Evolutionary conservation across 2,888 invertebrate genomes (phyloP).

Genomic region (Glyphotaelius pellucidus): DNA sequence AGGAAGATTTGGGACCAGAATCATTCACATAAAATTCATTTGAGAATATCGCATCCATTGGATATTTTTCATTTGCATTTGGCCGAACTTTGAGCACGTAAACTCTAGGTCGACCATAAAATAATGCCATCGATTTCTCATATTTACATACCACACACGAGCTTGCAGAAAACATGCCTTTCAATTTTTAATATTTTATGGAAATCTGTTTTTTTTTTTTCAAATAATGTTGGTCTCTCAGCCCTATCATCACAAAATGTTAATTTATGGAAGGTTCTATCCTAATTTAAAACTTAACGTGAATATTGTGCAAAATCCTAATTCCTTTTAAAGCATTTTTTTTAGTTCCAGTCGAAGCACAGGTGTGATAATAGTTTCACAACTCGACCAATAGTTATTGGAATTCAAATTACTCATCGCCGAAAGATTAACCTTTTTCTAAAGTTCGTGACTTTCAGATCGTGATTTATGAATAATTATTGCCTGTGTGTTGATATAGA

Average conservation of each 20-base stretch:
- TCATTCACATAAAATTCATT: no score
- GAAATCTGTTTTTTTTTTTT: not conserved
- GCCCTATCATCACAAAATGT: not conserved
- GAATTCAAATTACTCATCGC: slow-evolving; percentile 2
- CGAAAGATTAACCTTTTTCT: slow-evolving; percentile 2
- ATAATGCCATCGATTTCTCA: not conserved
- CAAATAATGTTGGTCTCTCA: not conserved
- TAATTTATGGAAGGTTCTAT: not conserved
- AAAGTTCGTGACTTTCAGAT: not conserved
- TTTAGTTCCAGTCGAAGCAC: not conserved
- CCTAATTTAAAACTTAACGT: not conserved
- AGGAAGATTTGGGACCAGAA: no score
- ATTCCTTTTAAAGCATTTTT: not conserved
- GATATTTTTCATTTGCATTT: no score
- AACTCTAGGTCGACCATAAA: not conserved
- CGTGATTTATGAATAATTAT: not conserved
- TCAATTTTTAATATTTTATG: not conserved
- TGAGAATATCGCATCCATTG: no score
- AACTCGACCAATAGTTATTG: not conserved
- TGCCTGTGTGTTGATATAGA: not conserved
- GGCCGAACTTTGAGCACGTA: no score
- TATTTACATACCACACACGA: not conserved
- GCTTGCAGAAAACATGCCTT: not conserved
- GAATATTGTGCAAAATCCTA: not conserved
- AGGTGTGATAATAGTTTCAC: slow-evolving; percentile 2